These are phyloP conservation scores for Epinotia nisella DNA, from an alignment of 2,888 invertebrate species.

Conservation along the genomic window DNA sequence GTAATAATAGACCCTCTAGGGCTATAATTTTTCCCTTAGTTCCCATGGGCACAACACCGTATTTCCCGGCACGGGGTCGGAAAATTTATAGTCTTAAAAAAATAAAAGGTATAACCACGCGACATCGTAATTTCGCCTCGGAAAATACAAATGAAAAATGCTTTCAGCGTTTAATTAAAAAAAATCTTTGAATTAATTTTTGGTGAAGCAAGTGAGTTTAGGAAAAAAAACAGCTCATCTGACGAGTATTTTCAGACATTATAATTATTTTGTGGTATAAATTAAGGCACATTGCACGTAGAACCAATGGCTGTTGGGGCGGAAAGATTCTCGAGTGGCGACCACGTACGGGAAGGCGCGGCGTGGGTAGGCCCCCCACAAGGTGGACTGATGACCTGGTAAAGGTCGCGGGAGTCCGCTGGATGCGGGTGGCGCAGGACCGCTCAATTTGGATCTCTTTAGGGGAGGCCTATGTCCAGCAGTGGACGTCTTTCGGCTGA, in stretches of 20 bases:
- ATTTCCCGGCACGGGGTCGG: slow-evolving; percentile 3
- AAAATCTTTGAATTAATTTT: not conserved
- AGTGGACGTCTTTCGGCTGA: no score
- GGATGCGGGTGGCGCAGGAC: no score
- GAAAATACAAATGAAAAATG: not conserved
- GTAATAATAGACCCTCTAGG: not conserved
- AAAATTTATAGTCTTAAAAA: slow-evolving; percentile 24
- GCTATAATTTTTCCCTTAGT: slow-evolving; percentile 8
- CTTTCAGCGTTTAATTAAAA: not conserved
- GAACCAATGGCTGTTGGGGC: no score
- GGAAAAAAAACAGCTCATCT: not conserved
- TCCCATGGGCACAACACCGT: slow-evolving; percentile 12
- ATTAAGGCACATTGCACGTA: no score
- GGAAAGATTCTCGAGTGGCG: no score
- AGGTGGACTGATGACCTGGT: no score
- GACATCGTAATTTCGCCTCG: not conserved
- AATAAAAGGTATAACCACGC: slow-evolving; percentile 6
- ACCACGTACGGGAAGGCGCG: no score
- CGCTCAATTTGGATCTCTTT: no score
- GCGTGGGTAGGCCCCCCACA: no score
- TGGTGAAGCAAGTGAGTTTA: not conserved
- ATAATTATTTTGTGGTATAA: not conserved
- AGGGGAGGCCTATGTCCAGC: no score
- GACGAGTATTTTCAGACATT: not conserved
- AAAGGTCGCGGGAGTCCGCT: no score